phyloP scores from a whole-genome alignment of 2,113 vertebrate genomes.

The Datnioides undecimradiatus region DNA sequence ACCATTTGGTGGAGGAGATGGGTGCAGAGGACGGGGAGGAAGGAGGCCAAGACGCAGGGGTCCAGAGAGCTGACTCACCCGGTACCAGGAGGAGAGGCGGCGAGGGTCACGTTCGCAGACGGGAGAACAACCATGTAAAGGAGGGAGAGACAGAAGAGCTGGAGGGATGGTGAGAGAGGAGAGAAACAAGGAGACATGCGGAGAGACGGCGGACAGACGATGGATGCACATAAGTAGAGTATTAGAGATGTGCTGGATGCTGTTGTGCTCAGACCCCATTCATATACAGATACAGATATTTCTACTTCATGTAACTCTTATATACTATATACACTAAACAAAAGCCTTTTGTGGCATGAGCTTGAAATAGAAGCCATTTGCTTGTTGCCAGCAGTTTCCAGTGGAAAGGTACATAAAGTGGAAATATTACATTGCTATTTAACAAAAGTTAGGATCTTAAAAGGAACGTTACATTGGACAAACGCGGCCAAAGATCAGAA shows the following conservation, averaged over 20 bases:
- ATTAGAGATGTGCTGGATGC: not conserved
- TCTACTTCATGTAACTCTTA: not conserved
- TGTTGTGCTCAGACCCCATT: not conserved
- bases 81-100: conserved; percentile 40
- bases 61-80: conserved; percentile 56
- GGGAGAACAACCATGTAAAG: conserved; percentile 41
- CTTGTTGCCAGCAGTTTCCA: not conserved
- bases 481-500: too few relatives aligned
- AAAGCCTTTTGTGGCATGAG: not conserved
- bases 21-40: conserved; percentile 25
- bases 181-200: not conserved
- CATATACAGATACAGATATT: conserved; percentile 5
- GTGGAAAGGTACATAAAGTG: not conserved
- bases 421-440: not conserved
- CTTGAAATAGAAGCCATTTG: not conserved
- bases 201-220: not conserved
- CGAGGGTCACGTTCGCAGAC: not conserved
- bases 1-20: conserved; percentile 65
- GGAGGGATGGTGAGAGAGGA: conserved; percentile 3
- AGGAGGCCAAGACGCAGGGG: conserved; percentile 35
- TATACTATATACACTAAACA: not conserved
- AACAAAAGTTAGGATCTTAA: not conserved
- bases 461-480: not conserved
- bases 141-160: conserved; percentile 68
- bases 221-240: not conserved